Percentiles rank a stretch among this genome's conserved stretches.
Evolutionary conservation across 92 coral and sea anemone species (phyloP).

Genomic region (Umimayanthus kanabou): DNA sequence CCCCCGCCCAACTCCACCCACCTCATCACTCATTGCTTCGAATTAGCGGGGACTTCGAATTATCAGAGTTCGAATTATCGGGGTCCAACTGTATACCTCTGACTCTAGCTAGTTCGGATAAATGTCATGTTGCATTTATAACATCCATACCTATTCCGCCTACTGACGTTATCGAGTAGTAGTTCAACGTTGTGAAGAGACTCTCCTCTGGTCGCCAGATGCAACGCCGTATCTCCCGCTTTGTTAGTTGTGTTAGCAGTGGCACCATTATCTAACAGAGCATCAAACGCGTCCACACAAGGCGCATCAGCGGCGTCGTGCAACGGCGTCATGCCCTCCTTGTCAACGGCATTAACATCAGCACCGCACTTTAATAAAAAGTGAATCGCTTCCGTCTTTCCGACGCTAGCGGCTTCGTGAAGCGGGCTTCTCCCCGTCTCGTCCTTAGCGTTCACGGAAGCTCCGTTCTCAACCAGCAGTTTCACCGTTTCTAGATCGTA

Average conservation of each 20-base stretch:
- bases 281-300: slow-evolving; percentile 10
- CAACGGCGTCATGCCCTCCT: slow-evolving; percentile 30
- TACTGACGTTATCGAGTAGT: background rate
- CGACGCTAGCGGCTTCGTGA: slow-evolving; percentile 34
- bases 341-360: slow-evolving; percentile 13
- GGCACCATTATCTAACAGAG: slow-evolving; percentile 26
- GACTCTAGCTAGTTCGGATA: too few species aligned
- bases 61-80: too few species aligned
- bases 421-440: slow-evolving; percentile 22
- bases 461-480: slow-evolving; percentile 13
- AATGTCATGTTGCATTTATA: too few species aligned
- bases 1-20: too few species aligned
- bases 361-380: slow-evolving; percentile 17
- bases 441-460: slow-evolving; percentile 19
- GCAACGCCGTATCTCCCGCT: slow-evolving; percentile 25
- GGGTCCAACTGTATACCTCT: too few species aligned
- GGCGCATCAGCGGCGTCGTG: slow-evolving; percentile 37
- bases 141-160: slow-evolving; percentile 21
- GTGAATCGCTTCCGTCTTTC: slow-evolving; percentile 12
- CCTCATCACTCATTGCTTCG: too few species aligned
- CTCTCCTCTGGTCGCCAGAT: slow-evolving; percentile 35
- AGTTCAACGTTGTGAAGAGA: slow-evolving; percentile 11
- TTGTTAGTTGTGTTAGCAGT: background rate
- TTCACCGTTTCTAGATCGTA: slow-evolving; percentile 30
- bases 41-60: too few species aligned